These are phyloP conservation scores for Ibycter americanus DNA, from an alignment of 2,797 vertebrate genomes.

Conservation along the genomic window DNA sequence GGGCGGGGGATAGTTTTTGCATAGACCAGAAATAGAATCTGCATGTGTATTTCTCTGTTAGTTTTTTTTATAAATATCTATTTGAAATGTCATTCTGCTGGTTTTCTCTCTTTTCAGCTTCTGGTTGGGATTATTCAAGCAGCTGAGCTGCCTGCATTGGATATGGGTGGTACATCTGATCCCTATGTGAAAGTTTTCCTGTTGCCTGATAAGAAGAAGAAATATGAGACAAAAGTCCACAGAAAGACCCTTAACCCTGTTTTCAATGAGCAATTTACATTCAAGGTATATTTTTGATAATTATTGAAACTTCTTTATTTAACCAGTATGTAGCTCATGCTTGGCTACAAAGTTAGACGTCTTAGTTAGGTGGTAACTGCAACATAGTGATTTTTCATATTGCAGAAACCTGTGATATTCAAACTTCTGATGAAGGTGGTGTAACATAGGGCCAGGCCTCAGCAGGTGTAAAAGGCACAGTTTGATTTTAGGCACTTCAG, in stretches of 20 bases:
- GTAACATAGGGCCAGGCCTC: not conserved
- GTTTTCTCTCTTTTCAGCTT: conserved; percentile 80
- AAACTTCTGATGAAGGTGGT: not conserved
- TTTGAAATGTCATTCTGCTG: conserved; percentile 15
- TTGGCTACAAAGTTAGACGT: not conserved
- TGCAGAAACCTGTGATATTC: not conserved
- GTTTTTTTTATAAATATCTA: conserved; percentile 8
- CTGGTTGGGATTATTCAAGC: conserved; percentile 98
- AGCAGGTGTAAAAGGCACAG: not conserved
- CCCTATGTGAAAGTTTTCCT: conserved; percentile 98
- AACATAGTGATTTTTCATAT: not conserved
- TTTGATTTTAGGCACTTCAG: not conserved
- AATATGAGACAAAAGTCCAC: conserved; percentile 98
- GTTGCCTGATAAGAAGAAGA: conserved; percentile 99
- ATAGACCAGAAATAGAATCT: conserved; percentile 38
- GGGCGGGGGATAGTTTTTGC: not conserved
- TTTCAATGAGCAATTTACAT: conserved; percentile 98
- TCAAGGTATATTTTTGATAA: conserved; percentile 84
- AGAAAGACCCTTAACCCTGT: conserved; percentile 97
- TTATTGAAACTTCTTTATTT: not conserved
- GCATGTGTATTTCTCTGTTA: conserved; percentile 13
- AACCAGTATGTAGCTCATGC: not conserved
- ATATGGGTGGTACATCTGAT: conserved; percentile 98
- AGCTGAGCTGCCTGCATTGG: conserved; percentile 94
- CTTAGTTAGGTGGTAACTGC: not conserved